phyloP scores from a whole-genome alignment of 1,140 invertebrate species.

The Drosophila parabipectinata region DNA sequence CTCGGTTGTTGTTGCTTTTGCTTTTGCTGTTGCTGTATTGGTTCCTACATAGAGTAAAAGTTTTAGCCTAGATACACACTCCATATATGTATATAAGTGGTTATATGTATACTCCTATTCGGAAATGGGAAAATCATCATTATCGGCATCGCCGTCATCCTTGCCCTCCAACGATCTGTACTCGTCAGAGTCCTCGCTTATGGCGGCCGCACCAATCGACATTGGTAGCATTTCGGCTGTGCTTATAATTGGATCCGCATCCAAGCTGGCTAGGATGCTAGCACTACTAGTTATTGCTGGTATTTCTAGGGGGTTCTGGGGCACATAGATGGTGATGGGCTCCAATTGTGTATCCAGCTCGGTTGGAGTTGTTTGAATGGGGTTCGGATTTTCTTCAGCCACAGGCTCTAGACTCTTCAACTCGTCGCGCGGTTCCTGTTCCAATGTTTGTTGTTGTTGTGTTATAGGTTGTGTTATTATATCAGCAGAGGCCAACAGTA shows the following conservation, averaged over 20 bases:
- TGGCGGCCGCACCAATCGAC: constrained; percentile 53
- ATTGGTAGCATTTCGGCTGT: constrained; percentile 41
- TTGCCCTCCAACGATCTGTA: constrained; percentile 82
- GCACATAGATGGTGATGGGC: constrained; percentile 50
- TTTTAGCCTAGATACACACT: constrained; percentile 59
- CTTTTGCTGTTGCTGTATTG: neutral
- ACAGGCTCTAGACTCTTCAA: constrained; percentile 17
- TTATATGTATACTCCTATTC: constrained; percentile 63
- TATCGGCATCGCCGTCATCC: constrained; percentile 70
- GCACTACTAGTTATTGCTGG: constrained; percentile 16
- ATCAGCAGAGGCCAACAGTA: constrained; percentile 80
- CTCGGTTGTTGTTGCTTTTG: neutral
- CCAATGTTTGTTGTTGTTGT: constrained; percentile 53
- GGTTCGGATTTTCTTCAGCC: constrained; percentile 19
- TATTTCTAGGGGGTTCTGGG: constrained; percentile 17
- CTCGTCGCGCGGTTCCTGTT: constrained; percentile 25
- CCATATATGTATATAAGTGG: constrained; percentile 21
- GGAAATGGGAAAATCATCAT: constrained; percentile 74
- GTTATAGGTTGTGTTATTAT: constrained; percentile 68
- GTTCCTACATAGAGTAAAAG: constrained; percentile 66
- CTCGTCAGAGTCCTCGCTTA: constrained; percentile 82
- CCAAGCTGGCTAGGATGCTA: constrained; percentile 43
- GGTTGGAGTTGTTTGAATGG: constrained; percentile 17
- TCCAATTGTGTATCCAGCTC: constrained; percentile 11
- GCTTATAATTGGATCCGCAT: constrained; percentile 34